phyloP scores from a whole-genome alignment of 1,140 invertebrate species.

The Ostrea denselamellosa region DNA sequence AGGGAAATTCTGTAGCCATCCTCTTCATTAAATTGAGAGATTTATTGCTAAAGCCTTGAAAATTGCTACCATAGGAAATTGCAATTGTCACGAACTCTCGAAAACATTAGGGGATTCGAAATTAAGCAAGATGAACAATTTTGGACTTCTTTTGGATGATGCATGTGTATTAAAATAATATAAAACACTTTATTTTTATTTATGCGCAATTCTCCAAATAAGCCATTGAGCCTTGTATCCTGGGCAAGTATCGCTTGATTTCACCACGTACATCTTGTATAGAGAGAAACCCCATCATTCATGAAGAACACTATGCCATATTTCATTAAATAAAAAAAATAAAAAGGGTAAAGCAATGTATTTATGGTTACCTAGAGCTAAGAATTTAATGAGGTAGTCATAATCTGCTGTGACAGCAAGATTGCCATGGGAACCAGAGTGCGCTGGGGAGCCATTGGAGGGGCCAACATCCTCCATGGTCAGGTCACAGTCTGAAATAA shows the following conservation, averaged over 20 bases:
- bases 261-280: too few relatives aligned
- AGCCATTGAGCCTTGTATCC: too few relatives aligned
- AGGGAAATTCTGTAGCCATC: neutral
- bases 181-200: too few relatives aligned
- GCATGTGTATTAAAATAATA: too few relatives aligned
- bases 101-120: neutral
- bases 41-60: neutral
- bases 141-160: too few relatives aligned
- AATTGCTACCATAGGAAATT: neutral
- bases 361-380: slow-evolving; percentile 87
- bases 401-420: slow-evolving; percentile 83
- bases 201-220: too few relatives aligned
- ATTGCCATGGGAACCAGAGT: slow-evolving; percentile 36
- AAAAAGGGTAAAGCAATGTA: neutral
- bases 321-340: neutral
- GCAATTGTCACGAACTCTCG: neutral
- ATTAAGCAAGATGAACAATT: too few relatives aligned
- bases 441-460: slow-evolving; percentile 48
- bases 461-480: slow-evolving; percentile 17
- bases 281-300: too few relatives aligned
- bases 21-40: slow-evolving; percentile 2
- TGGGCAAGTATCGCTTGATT: too few relatives aligned
- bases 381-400: slow-evolving; percentile 97
- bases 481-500: slow-evolving; percentile 18
- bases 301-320: too few relatives aligned